Evolutionary conservation across 2,888 invertebrate genomes (phyloP), one percentile per base, ranked within the genome.

Genomic region (Magallana nippona): DNA sequence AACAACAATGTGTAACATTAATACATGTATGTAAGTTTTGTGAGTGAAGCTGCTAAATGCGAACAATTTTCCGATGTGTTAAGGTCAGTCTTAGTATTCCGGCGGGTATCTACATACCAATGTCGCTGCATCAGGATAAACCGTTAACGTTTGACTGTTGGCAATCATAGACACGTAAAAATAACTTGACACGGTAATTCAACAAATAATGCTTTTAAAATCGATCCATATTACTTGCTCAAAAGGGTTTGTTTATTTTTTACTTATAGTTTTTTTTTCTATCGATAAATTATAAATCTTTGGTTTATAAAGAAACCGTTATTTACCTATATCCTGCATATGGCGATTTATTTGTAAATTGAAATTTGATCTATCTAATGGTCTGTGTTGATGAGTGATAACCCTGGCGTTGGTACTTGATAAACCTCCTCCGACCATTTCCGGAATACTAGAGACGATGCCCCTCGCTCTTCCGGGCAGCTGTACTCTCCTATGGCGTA

Each of bases 361-460:
- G 27, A 71, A 71, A 71, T 71, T 71, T 71, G 71, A 71, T 27
- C 22, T 71, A 71, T 71, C 22, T 71, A 71, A 3, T 13, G 71
- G 71, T 27, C 71, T 22, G 15, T 71, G 22, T 13, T 71, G 71
- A 27, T 71, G 22, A 71, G 71, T 32, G 32, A 71, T 71, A 27
- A 71, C 71, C 32, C 71, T 71, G 71, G 71, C 71, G 27, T 71
- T 71, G 71, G 71, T 71, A 71, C 71, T 71, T 15, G 71, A 71
- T 22, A 71, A 32, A 27, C 15, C 71, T 22, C 71, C 71, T 13
- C 71, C 71, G 27, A 71, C 22, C 27, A 71, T 22, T 27, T 71
- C 71, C 19, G 71, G 71, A 71, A 71, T 71, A 15, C 71, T 71
- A 32, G 71, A 71, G 27, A 71, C 71, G 32, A 19, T 22, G 11